Conservation (phyloP, 2,888 invertebrate species). For the Himalopsyche kuldschensis region DNA sequence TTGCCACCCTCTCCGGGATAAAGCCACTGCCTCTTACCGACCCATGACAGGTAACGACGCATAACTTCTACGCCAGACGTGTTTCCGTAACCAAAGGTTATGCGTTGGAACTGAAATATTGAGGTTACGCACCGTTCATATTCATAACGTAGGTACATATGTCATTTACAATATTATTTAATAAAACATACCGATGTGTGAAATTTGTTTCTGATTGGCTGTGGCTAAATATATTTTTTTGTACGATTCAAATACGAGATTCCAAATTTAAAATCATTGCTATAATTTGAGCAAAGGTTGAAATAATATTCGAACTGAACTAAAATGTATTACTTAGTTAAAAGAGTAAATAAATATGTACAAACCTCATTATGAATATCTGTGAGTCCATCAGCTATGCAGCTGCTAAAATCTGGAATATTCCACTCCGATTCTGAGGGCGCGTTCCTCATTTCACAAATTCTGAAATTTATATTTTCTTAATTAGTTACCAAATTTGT, state of each 20-base stretch:
- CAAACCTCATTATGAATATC: constrained; percentile 65
- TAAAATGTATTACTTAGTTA: too few relatives aligned
- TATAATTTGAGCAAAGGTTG: too few relatives aligned
- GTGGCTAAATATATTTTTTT: too few relatives aligned
- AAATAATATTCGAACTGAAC: too few relatives aligned
- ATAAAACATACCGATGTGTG: too few relatives aligned
- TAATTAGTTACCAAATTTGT: too few relatives aligned
- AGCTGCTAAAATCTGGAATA: constrained; percentile 74
- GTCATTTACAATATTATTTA: not conserved
- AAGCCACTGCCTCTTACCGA: constrained; percentile 56
- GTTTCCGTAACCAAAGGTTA: constrained; percentile 67
- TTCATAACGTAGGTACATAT: too few relatives aligned
- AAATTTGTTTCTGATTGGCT: too few relatives aligned
- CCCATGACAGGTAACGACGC: constrained; percentile 58
- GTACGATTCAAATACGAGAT: too few relatives aligned
- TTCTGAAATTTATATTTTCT: too few relatives aligned
- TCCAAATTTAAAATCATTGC: too few relatives aligned
- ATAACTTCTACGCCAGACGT: constrained; percentile 61
- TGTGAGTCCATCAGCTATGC: constrained; percentile 66
- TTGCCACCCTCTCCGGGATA: constrained; percentile 69
- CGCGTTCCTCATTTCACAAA: constrained; percentile 55
- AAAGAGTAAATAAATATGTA: not conserved
- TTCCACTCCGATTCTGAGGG: constrained; percentile 72
- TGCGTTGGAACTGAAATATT: constrained; percentile 54
- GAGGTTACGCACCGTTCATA: not conserved